Conservation (phyloP, 2,888 invertebrate species). For the Acrobasis consociella region DNA sequence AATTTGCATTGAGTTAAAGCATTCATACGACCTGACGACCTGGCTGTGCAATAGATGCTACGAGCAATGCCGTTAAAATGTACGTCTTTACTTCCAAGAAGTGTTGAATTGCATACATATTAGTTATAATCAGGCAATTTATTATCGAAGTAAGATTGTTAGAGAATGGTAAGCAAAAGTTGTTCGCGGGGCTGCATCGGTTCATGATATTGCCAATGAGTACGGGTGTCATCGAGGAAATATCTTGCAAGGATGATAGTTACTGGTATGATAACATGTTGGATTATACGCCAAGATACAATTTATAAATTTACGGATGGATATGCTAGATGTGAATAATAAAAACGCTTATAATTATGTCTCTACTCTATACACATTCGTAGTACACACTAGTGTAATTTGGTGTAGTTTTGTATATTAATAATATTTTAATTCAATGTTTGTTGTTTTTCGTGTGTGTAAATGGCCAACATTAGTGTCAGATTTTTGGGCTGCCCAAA, state of each 20-base stretch:
- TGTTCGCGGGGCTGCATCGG: background rate
- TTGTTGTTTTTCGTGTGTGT: too few relatives aligned
- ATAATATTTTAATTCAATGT: too few relatives aligned
- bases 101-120: slow-evolving; percentile 4
- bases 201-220: slow-evolving; percentile 7
- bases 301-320: too few relatives aligned
- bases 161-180: background rate
- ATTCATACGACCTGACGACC: background rate
- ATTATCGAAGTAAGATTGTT: background rate
- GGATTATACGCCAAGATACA: too few relatives aligned
- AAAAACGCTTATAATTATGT: too few relatives aligned
- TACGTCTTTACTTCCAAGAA: background rate
- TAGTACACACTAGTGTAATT: too few relatives aligned
- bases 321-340: too few relatives aligned
- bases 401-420: too few relatives aligned
- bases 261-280: background rate
- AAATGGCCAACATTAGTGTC: too few relatives aligned
- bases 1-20: too few relatives aligned
- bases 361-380: too few relatives aligned
- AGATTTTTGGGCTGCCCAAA: too few relatives aligned
- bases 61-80: slow-evolving; percentile 1
- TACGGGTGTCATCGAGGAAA: background rate
- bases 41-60: background rate
- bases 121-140: background rate
- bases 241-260: background rate